phyloP scores from a whole-genome alignment of 1,140 invertebrate genomes.

The Drosophila chauvacae region DNA sequence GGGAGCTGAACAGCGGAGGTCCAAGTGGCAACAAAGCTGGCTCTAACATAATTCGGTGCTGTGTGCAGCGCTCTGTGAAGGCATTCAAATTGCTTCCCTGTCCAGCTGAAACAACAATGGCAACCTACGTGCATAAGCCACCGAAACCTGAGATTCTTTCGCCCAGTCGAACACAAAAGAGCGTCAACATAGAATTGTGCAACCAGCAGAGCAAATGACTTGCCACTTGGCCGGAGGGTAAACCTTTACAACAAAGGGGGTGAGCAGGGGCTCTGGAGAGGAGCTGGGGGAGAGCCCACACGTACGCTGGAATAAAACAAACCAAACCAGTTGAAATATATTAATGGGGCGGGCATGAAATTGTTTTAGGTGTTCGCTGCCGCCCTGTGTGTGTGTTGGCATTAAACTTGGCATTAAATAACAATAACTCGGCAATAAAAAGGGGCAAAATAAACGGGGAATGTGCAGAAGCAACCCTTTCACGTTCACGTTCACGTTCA shows the following conservation, averaged over 20 bases:
- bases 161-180: slow-evolving; percentile 54
- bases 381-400: slow-evolving; percentile 58
- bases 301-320: slow-evolving; percentile 52
- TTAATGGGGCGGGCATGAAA: slow-evolving; percentile 77
- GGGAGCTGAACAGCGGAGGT: neutral
- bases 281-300: slow-evolving; percentile 37
- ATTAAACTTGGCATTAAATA: slow-evolving; percentile 79
- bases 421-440: slow-evolving; percentile 80
- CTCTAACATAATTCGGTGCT: slow-evolving; percentile 44
- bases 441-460: slow-evolving; percentile 2
- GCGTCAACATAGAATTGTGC: slow-evolving; percentile 60
- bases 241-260: slow-evolving; percentile 44
- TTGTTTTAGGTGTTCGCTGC: slow-evolving; percentile 69
- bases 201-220: slow-evolving; percentile 58
- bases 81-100: slow-evolving; percentile 59
- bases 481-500: slow-evolving; percentile 32
- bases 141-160: slow-evolving; percentile 76
- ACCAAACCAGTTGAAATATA: slow-evolving; percentile 72
- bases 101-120: slow-evolving; percentile 40
- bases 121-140: slow-evolving; percentile 72
- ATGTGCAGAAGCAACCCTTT: slow-evolving; percentile 55
- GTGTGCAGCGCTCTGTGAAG: slow-evolving; percentile 41
- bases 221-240: slow-evolving; percentile 36
- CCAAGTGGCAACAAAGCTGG: slow-evolving; percentile 5
- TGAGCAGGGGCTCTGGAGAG: neutral